A percentile compares a stretch with the other conserved stretches of the same genome.
phyloP scores from a whole-genome alignment of 2,888 invertebrate genomes.

The Clostera curtula region DNA sequence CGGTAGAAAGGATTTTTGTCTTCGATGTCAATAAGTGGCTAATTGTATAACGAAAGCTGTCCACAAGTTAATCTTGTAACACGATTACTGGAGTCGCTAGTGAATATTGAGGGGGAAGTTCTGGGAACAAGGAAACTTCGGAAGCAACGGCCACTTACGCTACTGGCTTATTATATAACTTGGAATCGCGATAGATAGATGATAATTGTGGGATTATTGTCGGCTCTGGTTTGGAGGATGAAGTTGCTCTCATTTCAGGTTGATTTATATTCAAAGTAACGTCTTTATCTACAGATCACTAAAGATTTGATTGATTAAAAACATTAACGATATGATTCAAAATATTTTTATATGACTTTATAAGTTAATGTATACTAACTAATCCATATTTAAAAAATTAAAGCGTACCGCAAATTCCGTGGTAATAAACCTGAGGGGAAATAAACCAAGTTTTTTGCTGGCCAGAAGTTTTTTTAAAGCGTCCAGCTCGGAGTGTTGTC shows the following conservation, averaged over 20 bases:
- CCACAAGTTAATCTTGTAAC: constrained; percentile 59
- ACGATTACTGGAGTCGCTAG: constrained; percentile 48
- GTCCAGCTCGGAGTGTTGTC: constrained; percentile 52
- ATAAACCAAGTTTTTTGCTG: constrained; percentile 38
- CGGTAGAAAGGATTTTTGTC: constrained; percentile 28
- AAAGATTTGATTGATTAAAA: no score
- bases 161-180: constrained; percentile 8
- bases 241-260: no score
- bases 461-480: constrained; percentile 58
- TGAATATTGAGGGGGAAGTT: constrained; percentile 49
- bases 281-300: no score
- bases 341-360: no score
- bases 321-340: no score
- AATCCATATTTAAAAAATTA: no score
- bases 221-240: neutral
- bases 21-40: constrained; percentile 48
- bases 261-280: no score
- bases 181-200: constrained; percentile 16
- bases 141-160: constrained; percentile 23
- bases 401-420: constrained; percentile 9
- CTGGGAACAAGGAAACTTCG: constrained; percentile 32
- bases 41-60: constrained; percentile 60
- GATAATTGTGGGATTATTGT: constrained; percentile 9
- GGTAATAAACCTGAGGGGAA: constrained; percentile 25
- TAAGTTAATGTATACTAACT: no score